These are phyloP conservation scores for Acanthiza pusilla DNA, from an alignment of 2,797 vertebrate genomes.

Conservation along the genomic window DNA sequence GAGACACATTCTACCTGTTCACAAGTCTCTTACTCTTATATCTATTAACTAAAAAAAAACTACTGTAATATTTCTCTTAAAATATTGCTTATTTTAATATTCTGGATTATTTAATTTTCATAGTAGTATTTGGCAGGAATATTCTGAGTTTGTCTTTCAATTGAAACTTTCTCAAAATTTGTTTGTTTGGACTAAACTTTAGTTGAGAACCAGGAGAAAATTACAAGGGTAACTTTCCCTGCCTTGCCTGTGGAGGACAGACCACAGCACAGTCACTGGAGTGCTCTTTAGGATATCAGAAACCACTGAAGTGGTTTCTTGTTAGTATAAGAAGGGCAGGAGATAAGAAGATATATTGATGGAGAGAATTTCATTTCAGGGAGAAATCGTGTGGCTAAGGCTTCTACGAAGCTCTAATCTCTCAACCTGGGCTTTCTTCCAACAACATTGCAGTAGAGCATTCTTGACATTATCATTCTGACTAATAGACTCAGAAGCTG, in stretches of 20 bases:
- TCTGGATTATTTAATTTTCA: neutral
- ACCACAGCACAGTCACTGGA: neutral
- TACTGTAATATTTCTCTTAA: neutral
- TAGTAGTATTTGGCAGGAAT: neutral
- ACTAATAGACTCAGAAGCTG: neutral
- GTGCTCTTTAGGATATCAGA: neutral
- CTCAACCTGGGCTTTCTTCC: neutral
- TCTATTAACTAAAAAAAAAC: accelerated
- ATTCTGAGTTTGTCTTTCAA: neutral
- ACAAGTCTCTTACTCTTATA: neutral
- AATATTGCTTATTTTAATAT: neutral
- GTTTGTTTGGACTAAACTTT: neutral
- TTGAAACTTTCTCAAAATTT: neutral
- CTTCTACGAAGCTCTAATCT: neutral
- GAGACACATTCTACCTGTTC: neutral
- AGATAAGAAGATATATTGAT: neutral
- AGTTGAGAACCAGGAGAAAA: neutral
- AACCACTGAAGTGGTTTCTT: neutral
- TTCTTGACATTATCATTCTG: neutral
- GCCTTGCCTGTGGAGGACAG: neutral
- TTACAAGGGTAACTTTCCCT: accelerated
- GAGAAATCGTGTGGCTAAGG: neutral
- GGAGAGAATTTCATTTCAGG: neutral
- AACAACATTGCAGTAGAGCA: neutral
- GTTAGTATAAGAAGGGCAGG: neutral